Conservation (phyloP, 2,888 invertebrate genomes). For the Nebria salina region DNA sequence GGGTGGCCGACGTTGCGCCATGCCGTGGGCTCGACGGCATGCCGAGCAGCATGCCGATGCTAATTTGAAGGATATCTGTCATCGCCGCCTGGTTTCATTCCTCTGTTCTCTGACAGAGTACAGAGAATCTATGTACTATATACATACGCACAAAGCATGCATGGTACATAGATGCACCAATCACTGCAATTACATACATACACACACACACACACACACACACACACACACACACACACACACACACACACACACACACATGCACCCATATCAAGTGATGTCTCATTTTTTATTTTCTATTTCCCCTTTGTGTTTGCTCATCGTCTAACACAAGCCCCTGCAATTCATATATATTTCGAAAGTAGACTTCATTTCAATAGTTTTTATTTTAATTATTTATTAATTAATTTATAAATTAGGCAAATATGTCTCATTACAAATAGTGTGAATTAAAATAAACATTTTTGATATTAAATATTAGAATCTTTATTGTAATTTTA, state of each 20-base stretch:
- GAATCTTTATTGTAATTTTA: too few species aligned
- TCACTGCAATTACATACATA: neutral
- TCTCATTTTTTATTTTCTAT: neutral
- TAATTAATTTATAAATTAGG: too few species aligned
- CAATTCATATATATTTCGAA: too few species aligned
- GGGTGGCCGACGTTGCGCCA: neutral
- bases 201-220: too few species aligned
- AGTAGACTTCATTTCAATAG: too few species aligned
- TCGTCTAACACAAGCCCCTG: too few species aligned
- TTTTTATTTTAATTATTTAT: too few species aligned
- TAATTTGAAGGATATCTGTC: slow-evolving; percentile 20
- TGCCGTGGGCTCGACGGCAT: neutral
- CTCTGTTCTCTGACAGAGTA: slow-evolving; percentile 3
- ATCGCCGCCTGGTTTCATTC: neutral
- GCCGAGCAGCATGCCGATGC: slow-evolving; percentile 16
- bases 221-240: too few species aligned
- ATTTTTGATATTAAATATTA: too few species aligned
- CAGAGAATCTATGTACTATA: neutral
- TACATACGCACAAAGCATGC: neutral
- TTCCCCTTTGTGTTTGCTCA: neutral
- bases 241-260: too few species aligned
- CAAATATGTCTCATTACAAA: too few species aligned
- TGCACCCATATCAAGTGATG: neutral
- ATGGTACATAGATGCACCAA: neutral
- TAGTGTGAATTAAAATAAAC: too few species aligned